Percentiles rank a stretch among this genome's conserved stretches.
Conservation (phyloP, 1,140 invertebrate species). For the Acromyrmex charruanus region DNA sequence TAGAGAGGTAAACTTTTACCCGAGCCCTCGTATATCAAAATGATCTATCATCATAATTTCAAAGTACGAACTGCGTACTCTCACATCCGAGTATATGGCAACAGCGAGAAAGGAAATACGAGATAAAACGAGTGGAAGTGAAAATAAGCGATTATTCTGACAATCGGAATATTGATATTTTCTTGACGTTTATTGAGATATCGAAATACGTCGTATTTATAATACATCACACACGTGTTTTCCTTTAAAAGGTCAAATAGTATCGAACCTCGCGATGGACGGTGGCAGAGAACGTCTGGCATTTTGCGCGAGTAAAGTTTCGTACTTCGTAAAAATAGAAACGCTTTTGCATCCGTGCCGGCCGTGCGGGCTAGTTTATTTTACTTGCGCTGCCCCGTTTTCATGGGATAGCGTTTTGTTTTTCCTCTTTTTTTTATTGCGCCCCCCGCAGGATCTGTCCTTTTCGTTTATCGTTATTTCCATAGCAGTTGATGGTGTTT, state of each 20-base stretch:
- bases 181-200: constrained; percentile 5
- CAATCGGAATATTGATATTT: constrained; percentile 39
- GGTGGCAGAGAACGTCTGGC: constrained; percentile 5
- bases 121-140: constrained; percentile 23
- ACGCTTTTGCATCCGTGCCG: constrained; percentile 49
- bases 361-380: constrained; percentile 42
- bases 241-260: constrained; percentile 2
- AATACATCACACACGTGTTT: background rate
- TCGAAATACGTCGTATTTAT: constrained; percentile 19
- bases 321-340: constrained; percentile 46
- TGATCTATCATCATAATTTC: constrained; percentile 59
- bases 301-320: constrained; percentile 53
- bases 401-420: constrained; percentile 45
- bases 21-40: constrained; percentile 30
- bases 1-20: constrained; percentile 54
- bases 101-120: background rate
- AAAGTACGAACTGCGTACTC: constrained; percentile 22
- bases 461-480: constrained; percentile 64
- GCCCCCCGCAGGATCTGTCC: constrained; percentile 55
- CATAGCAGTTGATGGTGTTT: constrained; percentile 63
- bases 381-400: constrained; percentile 47
- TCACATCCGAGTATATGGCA: background rate
- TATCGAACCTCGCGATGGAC: constrained; percentile 5
- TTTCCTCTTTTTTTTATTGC: constrained; percentile 44
- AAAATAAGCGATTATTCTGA: constrained; percentile 51